Base-by-base conservation (phyloP, 2,797 vertebrate genomes). In the Tarsius wallacei region DNA sequence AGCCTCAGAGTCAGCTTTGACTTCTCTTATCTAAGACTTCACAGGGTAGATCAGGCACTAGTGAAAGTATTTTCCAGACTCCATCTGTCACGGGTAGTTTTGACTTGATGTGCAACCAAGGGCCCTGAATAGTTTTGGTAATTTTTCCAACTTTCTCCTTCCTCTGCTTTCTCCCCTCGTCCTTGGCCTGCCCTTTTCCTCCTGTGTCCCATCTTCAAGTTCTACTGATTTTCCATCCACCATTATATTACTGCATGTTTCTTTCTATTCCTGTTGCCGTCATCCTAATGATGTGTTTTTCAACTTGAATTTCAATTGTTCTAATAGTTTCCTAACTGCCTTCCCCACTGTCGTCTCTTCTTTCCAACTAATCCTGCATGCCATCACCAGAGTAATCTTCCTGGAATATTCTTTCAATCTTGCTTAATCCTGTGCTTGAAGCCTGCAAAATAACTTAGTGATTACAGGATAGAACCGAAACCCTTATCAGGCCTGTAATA, bases 381-480 rank as follows among this genome's bases (percentile, higher is more conserved):
- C 76, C 22, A 2, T 87, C n/a, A 42, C 10, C 22, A 19, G 26
- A 77, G n/a, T 80, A 61, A 55, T 87, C 83, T 70, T 57, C 31
- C 80, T 83, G 64, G 82, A 91, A 61, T 22, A 59, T 2, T 33
- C 28, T 86, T 24, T 14, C 68, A 59, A 17, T 53, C 73, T 85
- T 55, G 16, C 55, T 84, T 76, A 66, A 59, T 91, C 70, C 59
- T 89, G 68, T 87, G 63, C 57, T 88, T 89, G 36, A 59, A 83
- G 59, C 71, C 42, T 93, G 36, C 13, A 63, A 47, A 82, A 59
- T 74, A 83, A 70, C 19, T 51, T 73, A 49, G 33, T 73, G 31
- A 74, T 93, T 80, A 55, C 19, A 87, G 49, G 71, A 80, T 71
- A 87, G 80, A 94, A 66, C 28, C 31, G 80, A 70, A 80, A n/a